phyloP scores from a whole-genome alignment of 2,797 vertebrate species.

The Sphaeramia orbicularis region DNA sequence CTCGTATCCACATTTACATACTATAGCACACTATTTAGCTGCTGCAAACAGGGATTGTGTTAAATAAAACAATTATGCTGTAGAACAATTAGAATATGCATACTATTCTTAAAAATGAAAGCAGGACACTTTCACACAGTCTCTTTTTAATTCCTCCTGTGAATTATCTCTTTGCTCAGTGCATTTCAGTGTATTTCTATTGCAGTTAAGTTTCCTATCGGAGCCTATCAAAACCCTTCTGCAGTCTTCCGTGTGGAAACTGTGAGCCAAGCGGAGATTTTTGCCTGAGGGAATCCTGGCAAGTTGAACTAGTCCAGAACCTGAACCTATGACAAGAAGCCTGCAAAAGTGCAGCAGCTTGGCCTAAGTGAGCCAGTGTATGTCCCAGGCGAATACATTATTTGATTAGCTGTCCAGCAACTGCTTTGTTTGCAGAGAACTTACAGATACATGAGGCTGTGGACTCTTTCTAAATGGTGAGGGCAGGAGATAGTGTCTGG shows the following conservation, averaged over 20 bases:
- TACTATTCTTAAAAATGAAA: slow-evolving; percentile 21
- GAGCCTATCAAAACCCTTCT: slow-evolving; percentile 39
- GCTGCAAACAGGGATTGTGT: slow-evolving; percentile 8
- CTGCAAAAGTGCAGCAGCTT: background rate
- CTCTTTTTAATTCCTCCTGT: slow-evolving; percentile 10
- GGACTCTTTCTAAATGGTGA: slow-evolving; percentile 48
- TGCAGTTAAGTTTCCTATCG: slow-evolving; percentile 40
- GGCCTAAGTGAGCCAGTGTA: slow-evolving; percentile 26
- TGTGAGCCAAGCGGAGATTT: slow-evolving; percentile 44
- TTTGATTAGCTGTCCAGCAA: slow-evolving; percentile 58
- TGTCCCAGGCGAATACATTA: slow-evolving; percentile 29
- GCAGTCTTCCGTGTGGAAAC: slow-evolving; percentile 32
- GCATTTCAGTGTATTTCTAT: background rate
- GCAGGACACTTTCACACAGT: background rate
- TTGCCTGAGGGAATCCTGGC: slow-evolving; percentile 36
- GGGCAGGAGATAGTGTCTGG: slow-evolving; percentile 67
- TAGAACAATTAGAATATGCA: slow-evolving; percentile 33
- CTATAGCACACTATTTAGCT: slow-evolving; percentile 23
- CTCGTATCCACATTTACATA: slow-evolving; percentile 63
- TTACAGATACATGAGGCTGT: slow-evolving; percentile 29
- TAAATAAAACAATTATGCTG: slow-evolving; percentile 48
- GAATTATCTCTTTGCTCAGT: slow-evolving; percentile 21
- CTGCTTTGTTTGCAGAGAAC: slow-evolving; percentile 45
- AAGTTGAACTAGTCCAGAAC: slow-evolving; percentile 30
- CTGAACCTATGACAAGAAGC: slow-evolving; percentile 38